Base-by-base conservation (phyloP, 2,113 vertebrate species). In the Platichthys stellatus region DNA sequence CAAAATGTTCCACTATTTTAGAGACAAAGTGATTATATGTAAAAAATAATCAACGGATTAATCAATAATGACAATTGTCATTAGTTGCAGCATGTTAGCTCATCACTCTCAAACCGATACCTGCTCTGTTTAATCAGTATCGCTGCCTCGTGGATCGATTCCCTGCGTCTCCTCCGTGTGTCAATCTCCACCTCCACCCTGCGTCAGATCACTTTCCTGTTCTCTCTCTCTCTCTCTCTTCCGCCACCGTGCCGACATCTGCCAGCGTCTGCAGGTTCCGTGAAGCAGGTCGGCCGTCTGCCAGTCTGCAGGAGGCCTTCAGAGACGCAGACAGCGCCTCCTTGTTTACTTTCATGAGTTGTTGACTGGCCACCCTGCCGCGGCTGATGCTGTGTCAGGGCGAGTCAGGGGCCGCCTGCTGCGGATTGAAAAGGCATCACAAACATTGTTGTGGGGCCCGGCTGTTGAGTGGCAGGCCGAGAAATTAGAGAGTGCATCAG, bases 321-420 rank as follows among this genome's bases (percentile, higher is more conserved):
- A 1, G 67, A 78, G 79, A 86, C 69, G 12, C 75, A 74, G 76
- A 77, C 70, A 54, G 72, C 54, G 28, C 28, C 6, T 31, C 28
- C 28, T 62, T 81, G 74, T 85, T 85, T 85, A 69, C 76, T 59
- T 83, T 83, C 76, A 81, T 51, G 63, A 80, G 63, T 72, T 84
- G 80, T 86, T 76, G 81, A 79, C 69, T 72, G 63, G 83, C 74
- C 78, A 63, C 54, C 79, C 69, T 76, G 74, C 73, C 47, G 40
- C 3, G 7, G 56, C 57, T 13, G 62, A 70, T 35, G 57, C 58
- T 7, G 60, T 79, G 69, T 83, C 80, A 35, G 66, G 71, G 73
- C 18, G 40, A 59, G 81, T 86, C 74, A 38, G 54, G 21, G 5
- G 74, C 58, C 23, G 58, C 73, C 60, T 43, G 15, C 67, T 56